Percentiles rank a stretch among this genome's conserved stretches.
Conservation (phyloP, 2,888 invertebrate genomes). For the Nipponacmea schrenckii region DNA sequence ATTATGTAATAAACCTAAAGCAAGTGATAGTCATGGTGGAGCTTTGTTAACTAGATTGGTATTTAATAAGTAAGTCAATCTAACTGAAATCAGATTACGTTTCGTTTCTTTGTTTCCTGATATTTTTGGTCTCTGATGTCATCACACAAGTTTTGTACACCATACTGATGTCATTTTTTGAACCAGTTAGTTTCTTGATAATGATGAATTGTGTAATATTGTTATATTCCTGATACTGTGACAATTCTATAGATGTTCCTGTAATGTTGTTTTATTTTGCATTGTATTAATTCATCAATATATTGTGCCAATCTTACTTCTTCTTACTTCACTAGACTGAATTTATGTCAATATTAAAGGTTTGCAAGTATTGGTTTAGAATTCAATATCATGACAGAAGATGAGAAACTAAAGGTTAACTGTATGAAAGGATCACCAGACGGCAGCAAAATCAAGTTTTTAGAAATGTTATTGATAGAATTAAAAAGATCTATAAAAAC, state of each 20-base stretch:
- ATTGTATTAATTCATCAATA: too few species aligned
- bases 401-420: neutral
- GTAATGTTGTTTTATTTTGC: too few species aligned
- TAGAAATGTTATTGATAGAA: constrained; percentile 49
- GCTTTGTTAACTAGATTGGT: constrained; percentile 73
- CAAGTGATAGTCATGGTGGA: constrained; percentile 75
- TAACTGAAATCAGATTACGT: too few species aligned
- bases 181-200: too few species aligned
- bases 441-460: constrained; percentile 17
- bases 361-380: constrained; percentile 17
- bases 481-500: constrained; percentile 59
- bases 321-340: too few species aligned
- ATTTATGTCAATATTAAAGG: constrained; percentile 11
- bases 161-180: too few species aligned
- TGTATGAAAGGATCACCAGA: neutral
- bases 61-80: constrained; percentile 58
- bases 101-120: neutral
- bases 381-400: neutral
- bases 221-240: too few species aligned
- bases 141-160: neutral
- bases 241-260: too few species aligned
- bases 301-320: too few species aligned
- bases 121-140: neutral
- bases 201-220: too few species aligned
- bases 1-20: constrained; percentile 73